Base-by-base conservation (phyloP, 2,113 vertebrate genomes). In the Ciconia boyciana region DNA sequence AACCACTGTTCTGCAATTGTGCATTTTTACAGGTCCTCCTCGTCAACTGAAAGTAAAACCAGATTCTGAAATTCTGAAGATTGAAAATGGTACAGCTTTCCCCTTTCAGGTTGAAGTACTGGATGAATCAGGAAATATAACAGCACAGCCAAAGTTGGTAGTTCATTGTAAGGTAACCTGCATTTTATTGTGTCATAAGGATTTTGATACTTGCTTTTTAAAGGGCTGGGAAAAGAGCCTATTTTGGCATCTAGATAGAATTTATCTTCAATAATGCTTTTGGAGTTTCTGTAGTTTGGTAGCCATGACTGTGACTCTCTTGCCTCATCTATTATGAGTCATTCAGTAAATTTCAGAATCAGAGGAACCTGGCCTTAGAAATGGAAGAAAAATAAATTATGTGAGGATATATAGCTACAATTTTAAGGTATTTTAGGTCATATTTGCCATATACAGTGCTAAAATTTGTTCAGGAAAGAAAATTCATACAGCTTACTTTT, bases 81-180 rank as follows among this genome's bases (percentile, higher is more conserved):
- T 99, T 68, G 99, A 99, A 97, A 99, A 99, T 85, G 98, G 99
- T 82, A 98, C 97, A 91, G 60, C 98, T 49, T 98, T 98, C 68
- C 96, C 78, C 13, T 99, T 99, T 94, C 96, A 97, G 78, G 97
- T 99, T 51, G 98, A 99, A 94, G 96, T 99, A 89, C 96, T 98
- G 20, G 99, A 99, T 90, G 98, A 99, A 95, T 98, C 97, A 41
- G 98, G 98, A 90, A 99, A 99, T 96, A 72, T 98, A 97, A 99
- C 99, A 32, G 92, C 97, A 44, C 98, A 98, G 57, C 96, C 98
- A 46, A 99, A 98, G 65, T 71, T 99, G 93, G 89, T 97, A 14
- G 98, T 99, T 88, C 96, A 97, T 69, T 99, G 99, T 94, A 98
- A 99, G 99, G 99, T 99, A 98, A 96, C 78, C 29, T 87, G 54